These are phyloP conservation scores for Cygnus atratus DNA, from an alignment of 2,113 vertebrate genomes.

Conservation along the genomic window DNA sequence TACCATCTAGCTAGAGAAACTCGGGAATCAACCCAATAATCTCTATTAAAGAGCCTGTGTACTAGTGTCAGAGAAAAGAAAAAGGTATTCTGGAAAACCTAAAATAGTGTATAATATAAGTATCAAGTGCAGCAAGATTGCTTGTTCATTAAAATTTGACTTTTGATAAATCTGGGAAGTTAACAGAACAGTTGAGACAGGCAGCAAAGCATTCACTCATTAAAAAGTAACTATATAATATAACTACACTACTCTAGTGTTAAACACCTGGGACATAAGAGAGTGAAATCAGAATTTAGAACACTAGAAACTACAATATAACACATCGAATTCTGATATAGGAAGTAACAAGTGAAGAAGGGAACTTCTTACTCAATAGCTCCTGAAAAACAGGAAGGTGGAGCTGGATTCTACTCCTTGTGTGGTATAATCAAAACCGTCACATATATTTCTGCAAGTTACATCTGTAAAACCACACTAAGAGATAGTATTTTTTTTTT, in stretches of 20 bases:
- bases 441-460: background rate
- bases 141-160: background rate
- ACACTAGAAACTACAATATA: background rate
- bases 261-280: background rate
- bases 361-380: background rate
- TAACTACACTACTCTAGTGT: background rate
- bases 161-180: background rate
- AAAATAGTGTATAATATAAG: background rate
- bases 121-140: background rate
- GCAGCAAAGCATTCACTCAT: background rate
- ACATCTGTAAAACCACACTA: background rate
- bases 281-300: background rate
- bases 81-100: background rate
- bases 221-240: background rate
- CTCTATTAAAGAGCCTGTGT: background rate
- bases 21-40: background rate
- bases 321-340: background rate
- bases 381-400: background rate
- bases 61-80: background rate
- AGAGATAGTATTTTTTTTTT: background rate
- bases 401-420: background rate
- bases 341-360: background rate
- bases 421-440: background rate
- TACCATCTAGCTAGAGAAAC: background rate
- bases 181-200: background rate